These are phyloP conservation scores for Mesorhabditis belari DNA, from an alignment of 2,888 invertebrate genomes.

Conservation along the genomic window DNA sequence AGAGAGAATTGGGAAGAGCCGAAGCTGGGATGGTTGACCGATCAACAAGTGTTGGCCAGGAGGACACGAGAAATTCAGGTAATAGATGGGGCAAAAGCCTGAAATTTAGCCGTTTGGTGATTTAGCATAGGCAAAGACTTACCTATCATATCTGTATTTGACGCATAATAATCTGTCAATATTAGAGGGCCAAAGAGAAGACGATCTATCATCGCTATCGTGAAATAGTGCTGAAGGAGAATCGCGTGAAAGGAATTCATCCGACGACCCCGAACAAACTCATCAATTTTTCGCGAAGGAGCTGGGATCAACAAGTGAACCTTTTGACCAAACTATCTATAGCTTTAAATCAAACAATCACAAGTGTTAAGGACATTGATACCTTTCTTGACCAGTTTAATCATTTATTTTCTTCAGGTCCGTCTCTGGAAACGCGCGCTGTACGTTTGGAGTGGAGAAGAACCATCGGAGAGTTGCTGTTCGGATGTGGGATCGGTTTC, in stretches of 20 bases:
- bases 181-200: conserved; percentile 46
- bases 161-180: too few species aligned
- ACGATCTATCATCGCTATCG: conserved; percentile 40
- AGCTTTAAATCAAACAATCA: too few species aligned
- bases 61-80: conserved; percentile 18
- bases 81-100: too few species aligned
- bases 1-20: conserved; percentile 36
- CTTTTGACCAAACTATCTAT: too few species aligned
- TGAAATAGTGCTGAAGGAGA: conserved; percentile 24
- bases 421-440: conserved; percentile 43
- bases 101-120: too few species aligned
- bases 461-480: conserved; percentile 36
- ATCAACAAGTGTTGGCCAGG: conserved; percentile 30
- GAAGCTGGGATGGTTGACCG: conserved; percentile 46
- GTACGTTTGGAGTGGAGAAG: conserved; percentile 47
- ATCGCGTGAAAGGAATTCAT: conserved; percentile 58
- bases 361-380: too few species aligned
- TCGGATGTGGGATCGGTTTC: background rate
- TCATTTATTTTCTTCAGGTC: conserved; percentile 15
- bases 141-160: too few species aligned
- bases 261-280: conserved; percentile 84
- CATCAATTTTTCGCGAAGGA: conserved; percentile 78
- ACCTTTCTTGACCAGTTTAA: too few species aligned
- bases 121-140: too few species aligned
- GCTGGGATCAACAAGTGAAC: conserved; percentile 73